Evolutionary conservation across 2,888 invertebrate species (phyloP), one percentile per base, ranked within the genome.

Genomic region (Schizaphis graminum): DNA sequence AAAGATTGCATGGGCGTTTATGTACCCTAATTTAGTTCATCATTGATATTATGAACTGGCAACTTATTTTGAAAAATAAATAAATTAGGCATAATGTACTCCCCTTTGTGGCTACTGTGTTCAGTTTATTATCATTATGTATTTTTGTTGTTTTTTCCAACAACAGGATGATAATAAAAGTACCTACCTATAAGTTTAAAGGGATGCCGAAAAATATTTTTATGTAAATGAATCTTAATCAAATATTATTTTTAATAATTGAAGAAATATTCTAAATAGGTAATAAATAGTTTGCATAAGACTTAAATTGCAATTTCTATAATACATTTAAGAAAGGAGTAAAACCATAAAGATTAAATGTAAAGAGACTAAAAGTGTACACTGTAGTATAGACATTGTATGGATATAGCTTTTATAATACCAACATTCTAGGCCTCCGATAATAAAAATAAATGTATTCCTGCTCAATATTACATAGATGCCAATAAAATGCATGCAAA

Each of bases 381-480:
- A 47, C 44, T 47, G 7, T 47, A 47, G 44, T 47, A 47, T n/a
- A 16, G 16, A 67, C 2, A 67, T 13, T 67, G 77, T 77, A 77
- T 77, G 24, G 11, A 41, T 41, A 41, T 41, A 26, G 87, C 49
- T 21, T 87, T 1, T 57, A 28, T 44, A 57, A 44, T 28, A 57
- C 1, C 26, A 10, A 67, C 10, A n/a, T 49, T 24, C n/a, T 35
- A 90, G 47, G 67, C 35, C 5, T 1, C 67, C 4, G 90, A 57
- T 90, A 67, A 26, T 90, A 90, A 67, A 90, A 90, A 67, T 47
- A 47, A 90, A 67, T 67, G 44, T n/a, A 49, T 67, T 90, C 35
- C n/a, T n/a, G 90, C 49, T 67, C 47, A 67, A 67, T 67, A 90
- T 90, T 77, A 77, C 67, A 67, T 90, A 90, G 35, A 90, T n/a